These are phyloP conservation scores for Aradophagus sp. DNA, from an alignment of 1,140 invertebrate genomes.

Conservation along the genomic window DNA sequence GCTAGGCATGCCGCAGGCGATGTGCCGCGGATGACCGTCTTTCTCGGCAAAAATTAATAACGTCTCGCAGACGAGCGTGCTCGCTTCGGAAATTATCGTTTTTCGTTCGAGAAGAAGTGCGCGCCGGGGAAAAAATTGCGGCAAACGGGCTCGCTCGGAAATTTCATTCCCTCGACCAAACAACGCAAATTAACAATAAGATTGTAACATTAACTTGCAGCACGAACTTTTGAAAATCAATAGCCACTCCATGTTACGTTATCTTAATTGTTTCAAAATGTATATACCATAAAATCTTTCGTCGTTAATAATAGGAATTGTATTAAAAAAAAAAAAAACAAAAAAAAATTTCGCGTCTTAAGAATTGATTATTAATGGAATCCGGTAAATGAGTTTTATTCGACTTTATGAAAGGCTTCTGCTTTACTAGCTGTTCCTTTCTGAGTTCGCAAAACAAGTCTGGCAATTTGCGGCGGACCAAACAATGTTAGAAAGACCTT, in stretches of 20 bases:
- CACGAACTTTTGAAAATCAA: too few species aligned
- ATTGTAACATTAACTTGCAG: neutral
- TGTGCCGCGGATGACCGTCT: conserved; percentile 67
- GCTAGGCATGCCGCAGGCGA: conserved; percentile 57
- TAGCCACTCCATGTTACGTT: too few species aligned
- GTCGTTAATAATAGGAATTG: too few species aligned
- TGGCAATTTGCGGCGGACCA: conserved; percentile 11
- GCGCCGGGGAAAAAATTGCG: conserved; percentile 3
- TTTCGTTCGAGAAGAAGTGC: conserved; percentile 33
- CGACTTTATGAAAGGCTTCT: too few species aligned
- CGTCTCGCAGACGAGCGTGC: conserved; percentile 45
- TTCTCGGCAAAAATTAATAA: conserved; percentile 69
- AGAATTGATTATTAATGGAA: too few species aligned
- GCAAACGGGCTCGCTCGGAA: neutral
- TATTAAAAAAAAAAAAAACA: too few species aligned
- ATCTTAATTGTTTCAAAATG: too few species aligned
- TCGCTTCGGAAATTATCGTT: conserved; percentile 46
- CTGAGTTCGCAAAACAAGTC: neutral
- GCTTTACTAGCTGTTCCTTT: too few species aligned
- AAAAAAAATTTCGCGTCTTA: too few species aligned
- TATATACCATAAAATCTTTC: too few species aligned
- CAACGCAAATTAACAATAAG: conserved; percentile 7
- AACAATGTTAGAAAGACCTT: conserved; percentile 40
- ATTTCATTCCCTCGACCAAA: neutral
- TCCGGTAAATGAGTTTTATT: too few species aligned